Conservation (phyloP, 2,888 invertebrate species). For the Anoncus sp. region DNA sequence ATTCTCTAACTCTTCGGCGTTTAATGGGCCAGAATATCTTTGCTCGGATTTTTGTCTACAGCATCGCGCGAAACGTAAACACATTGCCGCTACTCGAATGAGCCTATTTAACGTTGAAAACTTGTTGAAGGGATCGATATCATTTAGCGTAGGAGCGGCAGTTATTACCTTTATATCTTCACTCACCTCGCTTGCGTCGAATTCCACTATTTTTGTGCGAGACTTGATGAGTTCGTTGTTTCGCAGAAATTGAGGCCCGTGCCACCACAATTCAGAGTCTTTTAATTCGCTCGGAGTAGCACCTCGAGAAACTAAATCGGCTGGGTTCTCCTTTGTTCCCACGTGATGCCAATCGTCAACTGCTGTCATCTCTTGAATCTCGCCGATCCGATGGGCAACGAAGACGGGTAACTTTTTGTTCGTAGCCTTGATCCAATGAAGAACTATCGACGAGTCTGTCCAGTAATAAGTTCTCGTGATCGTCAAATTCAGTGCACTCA, state of each 20-base stretch:
- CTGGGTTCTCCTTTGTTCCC: conserved; percentile 33
- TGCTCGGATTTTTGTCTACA: not conserved
- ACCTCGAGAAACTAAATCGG: conserved; percentile 39
- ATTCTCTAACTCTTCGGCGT: conserved; percentile 7
- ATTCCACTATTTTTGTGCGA: not conserved
- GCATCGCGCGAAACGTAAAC: conserved; percentile 12
- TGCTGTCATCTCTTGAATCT: conserved; percentile 39
- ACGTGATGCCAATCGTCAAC: conserved; percentile 44
- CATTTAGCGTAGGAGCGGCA: not conserved
- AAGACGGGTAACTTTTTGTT: conserved; percentile 45
- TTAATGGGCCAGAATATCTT: not conserved
- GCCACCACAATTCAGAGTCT: conserved; percentile 20
- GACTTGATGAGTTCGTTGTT: conserved; percentile 2
- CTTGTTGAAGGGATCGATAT: not conserved
- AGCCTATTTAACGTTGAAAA: conserved; percentile 7
- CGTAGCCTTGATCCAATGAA: conserved; percentile 30
- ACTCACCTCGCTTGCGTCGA: no score
- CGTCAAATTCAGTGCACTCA: conserved; percentile 1
- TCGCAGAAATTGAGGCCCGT: conserved; percentile 27
- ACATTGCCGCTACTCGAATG: not conserved
- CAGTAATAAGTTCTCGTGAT: conserved; percentile 15
- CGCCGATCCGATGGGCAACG: conserved; percentile 39
- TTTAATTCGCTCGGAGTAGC: not conserved
- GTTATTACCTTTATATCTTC: not conserved
- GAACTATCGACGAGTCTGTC: no score